Percentiles rank a stretch among this genome's conserved stretches.
Evolutionary conservation across 1,140 invertebrate species (phyloP).

Genomic region (Drosophila orena): DNA sequence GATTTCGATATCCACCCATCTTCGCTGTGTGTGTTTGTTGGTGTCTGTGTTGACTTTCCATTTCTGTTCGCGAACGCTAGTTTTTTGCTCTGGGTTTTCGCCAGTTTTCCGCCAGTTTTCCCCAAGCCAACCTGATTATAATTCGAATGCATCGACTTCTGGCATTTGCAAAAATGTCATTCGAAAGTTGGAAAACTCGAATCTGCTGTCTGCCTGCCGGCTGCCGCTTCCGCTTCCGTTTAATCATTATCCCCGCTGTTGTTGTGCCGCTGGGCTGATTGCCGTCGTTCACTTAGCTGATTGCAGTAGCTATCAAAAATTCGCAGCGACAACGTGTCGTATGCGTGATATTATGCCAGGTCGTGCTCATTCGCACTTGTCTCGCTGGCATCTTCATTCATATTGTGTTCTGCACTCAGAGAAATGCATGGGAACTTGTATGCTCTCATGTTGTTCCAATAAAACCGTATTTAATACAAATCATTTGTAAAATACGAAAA

Average conservation of each 20-base stretch:
- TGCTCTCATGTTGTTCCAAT: too few species aligned
- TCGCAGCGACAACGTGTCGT: conserved; percentile 41
- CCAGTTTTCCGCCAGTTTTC: background rate
- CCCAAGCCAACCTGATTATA: conserved; percentile 53
- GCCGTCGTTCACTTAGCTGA: conserved; percentile 49
- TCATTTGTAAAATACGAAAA: too few species aligned
- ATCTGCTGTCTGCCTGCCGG: conserved; percentile 19
- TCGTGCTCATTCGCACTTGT: conserved; percentile 48
- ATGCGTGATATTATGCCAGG: conserved; percentile 53
- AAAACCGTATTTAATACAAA: too few species aligned
- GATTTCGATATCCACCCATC: conserved; percentile 69
- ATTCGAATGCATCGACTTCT: conserved; percentile 51
- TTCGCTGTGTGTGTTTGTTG: background rate
- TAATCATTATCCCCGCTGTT: conserved; percentile 47
- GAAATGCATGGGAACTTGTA: background rate
- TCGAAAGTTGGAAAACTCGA: conserved; percentile 23
- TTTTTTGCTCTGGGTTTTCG: conserved; percentile 18
- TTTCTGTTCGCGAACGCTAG: conserved; percentile 58
- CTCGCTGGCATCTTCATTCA: conserved; percentile 44
- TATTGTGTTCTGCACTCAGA: conserved; percentile 14
- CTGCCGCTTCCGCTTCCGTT: conserved; percentile 42
- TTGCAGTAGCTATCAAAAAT: conserved; percentile 52
- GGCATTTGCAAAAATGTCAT: conserved; percentile 30
- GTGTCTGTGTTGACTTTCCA: conserved; percentile 71
- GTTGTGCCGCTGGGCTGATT: conserved; percentile 37